phyloP scores from a whole-genome alignment of 2,797 vertebrate species.

The Brachyalestes nurse region DNA sequence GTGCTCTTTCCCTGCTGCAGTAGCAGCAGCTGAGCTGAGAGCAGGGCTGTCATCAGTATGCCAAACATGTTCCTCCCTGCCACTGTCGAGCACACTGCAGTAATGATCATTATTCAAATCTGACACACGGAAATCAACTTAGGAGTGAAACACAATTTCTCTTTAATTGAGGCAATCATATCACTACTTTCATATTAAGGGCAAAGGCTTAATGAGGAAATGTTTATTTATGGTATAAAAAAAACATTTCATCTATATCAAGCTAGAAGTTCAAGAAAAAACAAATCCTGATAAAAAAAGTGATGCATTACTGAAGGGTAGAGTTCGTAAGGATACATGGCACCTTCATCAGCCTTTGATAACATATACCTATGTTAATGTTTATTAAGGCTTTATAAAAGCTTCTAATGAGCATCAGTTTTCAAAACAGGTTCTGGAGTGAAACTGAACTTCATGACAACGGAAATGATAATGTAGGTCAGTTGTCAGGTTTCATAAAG shows the following conservation, averaged over 20 bases:
- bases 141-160: constrained; percentile 56
- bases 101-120: constrained; percentile 67
- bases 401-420: no score
- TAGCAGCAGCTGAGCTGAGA: constrained; percentile 16
- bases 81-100: constrained; percentile 57
- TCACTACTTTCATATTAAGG: constrained; percentile 56
- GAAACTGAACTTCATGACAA: no score
- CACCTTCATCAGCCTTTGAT: no score
- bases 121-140: constrained; percentile 68
- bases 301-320: no score
- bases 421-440: no score
- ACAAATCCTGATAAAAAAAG: background rate
- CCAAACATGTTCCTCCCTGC: constrained; percentile 50
- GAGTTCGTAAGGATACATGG: no score
- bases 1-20: constrained; percentile 20
- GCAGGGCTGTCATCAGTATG: constrained; percentile 58
- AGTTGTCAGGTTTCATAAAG: no score
- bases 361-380: no score
- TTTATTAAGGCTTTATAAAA: no score
- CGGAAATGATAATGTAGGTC: no score
- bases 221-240: constrained; percentile 15
- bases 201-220: constrained; percentile 45
- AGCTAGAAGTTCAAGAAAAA: background rate
- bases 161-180: constrained; percentile 68
- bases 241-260: constrained; percentile 18